Evolutionary conservation across 1,140 invertebrate species (phyloP), one percentile per base, ranked within the genome.

Genomic region (Apolygus lucorum): DNA sequence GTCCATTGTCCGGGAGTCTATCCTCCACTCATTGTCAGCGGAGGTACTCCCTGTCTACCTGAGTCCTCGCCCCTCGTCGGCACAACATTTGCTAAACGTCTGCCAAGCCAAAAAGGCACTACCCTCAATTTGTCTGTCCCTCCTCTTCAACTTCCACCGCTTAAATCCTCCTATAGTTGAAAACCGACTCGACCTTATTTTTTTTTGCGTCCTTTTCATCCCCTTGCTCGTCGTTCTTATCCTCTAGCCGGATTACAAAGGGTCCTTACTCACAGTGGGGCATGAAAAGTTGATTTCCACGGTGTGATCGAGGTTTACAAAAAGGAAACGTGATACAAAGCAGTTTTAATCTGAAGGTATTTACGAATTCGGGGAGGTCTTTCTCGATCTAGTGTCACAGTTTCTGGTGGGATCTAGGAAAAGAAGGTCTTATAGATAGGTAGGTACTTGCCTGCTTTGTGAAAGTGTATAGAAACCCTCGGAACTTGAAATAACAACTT

Each of bases 61-160:
- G 22, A 59, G 22, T 11, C 11, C 54, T 17, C 22, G 13, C 54
- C 54, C 54, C 22, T 59, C 22, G 8, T 4, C 54, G 2, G 22
- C 54, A 59, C 22, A 4, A 59, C 54, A n/a, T 59, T 59, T 21
- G 22, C 54, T 59, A 59, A 59, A 59, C 54, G 54, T 59, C 54
- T 59, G 54, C 54, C 54, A 59, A 59, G 54, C 54, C 54, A 59
- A 59, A 59, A 59, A 59, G 54, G 54, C 54, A 59, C 8, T 59
- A 22, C 54, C 22, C 54, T 59, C 54, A 59, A 59, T 59, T 59
- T 59, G 54, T 59, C 54, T 59, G 54, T 17, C 4, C 22, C 22
- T 22, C 54, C 22, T 22, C 22, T 59, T 22, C 11, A 59, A 59
- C 54, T 59, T 59, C 54, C 54, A 59, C 54, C 54, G 54, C 54